These are phyloP conservation scores for Calameuta pallipes DNA, from an alignment of 2,888 invertebrate species.

Conservation along the genomic window DNA sequence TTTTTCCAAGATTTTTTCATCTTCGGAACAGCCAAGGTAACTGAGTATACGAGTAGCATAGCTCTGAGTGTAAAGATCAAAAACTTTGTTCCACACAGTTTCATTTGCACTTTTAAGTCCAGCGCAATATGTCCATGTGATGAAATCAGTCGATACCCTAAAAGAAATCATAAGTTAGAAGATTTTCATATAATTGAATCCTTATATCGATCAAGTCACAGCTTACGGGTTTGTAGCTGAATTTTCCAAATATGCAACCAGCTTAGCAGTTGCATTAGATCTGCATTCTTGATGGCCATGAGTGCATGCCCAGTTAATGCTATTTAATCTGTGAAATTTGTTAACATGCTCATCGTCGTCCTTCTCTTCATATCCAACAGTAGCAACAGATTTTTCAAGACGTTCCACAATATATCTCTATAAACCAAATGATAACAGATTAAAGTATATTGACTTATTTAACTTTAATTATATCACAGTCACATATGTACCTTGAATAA, in stretches of 20 bases:
- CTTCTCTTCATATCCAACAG: conserved; percentile 44
- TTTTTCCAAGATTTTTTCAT: conserved; percentile 60
- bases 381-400: conserved; percentile 43
- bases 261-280: conserved; percentile 39
- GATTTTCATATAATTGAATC: not conserved
- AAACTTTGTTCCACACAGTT: conserved; percentile 33
- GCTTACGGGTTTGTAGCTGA: conserved; percentile 32
- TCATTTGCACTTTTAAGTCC: conserved; percentile 55
- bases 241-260: conserved; percentile 23
- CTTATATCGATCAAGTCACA: not conserved
- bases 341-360: conserved; percentile 44
- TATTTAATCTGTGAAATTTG: conserved; percentile 47
- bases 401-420: conserved; percentile 51
- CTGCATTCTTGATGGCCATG: conserved; percentile 60
- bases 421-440: conserved; percentile 8
- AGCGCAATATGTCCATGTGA: conserved; percentile 64
- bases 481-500: conserved; percentile 26
- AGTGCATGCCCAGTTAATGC: conserved; percentile 59
- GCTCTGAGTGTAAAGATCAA: conserved; percentile 65
- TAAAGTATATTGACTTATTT: too few relatives aligned
- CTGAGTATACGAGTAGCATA: conserved; percentile 53
- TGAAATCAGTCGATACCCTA: conserved; percentile 67
- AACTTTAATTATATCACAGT: not conserved
- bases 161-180: conserved; percentile 14
- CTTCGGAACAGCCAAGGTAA: conserved; percentile 62